These are phyloP conservation scores for Ditylenchus weischeri DNA, from an alignment of 2,888 invertebrate species.

Conservation along the genomic window DNA sequence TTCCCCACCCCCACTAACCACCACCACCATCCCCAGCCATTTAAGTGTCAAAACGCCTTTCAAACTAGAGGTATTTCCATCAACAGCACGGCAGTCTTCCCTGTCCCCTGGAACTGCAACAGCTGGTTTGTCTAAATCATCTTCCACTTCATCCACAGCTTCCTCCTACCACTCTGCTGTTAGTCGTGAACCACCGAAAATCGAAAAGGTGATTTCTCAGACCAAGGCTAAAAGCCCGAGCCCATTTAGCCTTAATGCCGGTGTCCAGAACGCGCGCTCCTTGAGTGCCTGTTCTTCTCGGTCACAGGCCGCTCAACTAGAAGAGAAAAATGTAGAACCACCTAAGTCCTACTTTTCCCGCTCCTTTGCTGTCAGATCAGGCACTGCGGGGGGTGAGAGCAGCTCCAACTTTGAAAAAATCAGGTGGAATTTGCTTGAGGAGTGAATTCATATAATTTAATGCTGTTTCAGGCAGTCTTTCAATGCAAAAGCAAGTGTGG, in stretches of 20 bases:
- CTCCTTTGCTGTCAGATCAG: background rate
- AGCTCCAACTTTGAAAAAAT: constrained; percentile 6
- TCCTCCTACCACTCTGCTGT: constrained; percentile 7
- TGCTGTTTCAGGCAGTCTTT: background rate
- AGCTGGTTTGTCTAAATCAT: background rate
- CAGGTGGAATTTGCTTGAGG: background rate
- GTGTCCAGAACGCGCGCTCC: constrained; percentile 2
- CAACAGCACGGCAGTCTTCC: background rate
- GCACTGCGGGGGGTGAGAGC: constrained; percentile 7
- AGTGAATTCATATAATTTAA: too few species aligned
- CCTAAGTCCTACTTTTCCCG: background rate
- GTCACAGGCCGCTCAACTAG: background rate
- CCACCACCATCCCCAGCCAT: background rate
- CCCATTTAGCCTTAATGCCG: too few species aligned
- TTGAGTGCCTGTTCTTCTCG: background rate
- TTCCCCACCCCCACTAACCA: background rate
- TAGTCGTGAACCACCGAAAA: background rate
- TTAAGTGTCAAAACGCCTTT: background rate
- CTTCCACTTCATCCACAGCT: constrained; percentile 1
- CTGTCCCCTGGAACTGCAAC: background rate
- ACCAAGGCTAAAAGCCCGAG: background rate
- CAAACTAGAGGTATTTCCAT: background rate
- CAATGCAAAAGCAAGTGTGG: background rate
- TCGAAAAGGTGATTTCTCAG: background rate
- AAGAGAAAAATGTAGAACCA: background rate